Conservation (phyloP, 2,113 vertebrate species). For the Ursus arctos region DNA sequence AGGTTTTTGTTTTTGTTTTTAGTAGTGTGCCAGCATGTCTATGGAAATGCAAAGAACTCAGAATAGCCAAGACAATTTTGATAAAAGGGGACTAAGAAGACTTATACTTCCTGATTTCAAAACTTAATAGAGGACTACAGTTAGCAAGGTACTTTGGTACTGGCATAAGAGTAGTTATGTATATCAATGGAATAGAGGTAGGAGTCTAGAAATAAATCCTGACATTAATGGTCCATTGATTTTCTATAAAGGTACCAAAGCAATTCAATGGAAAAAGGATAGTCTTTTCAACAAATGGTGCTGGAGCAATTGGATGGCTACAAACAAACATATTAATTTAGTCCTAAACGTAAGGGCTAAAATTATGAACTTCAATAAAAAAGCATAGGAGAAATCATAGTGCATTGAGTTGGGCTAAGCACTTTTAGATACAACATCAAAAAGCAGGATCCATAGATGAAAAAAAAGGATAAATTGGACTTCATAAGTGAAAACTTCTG, state of each 20-base stretch:
- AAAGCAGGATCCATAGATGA: background rate
- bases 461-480: background rate
- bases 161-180: background rate
- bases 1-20: background rate
- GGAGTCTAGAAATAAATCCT: background rate
- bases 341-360: background rate
- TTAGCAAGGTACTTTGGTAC: background rate
- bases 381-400: background rate
- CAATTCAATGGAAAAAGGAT: background rate
- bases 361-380: background rate
- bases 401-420: background rate
- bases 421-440: conserved; percentile 1
- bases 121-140: background rate
- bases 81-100: background rate
- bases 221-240: background rate
- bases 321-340: background rate
- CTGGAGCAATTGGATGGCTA: background rate
- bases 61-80: background rate
- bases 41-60: background rate
- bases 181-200: background rate
- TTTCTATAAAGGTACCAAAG: conserved; percentile 5
- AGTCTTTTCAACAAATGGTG: conserved; percentile 5
- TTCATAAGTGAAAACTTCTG: conserved; percentile 39
- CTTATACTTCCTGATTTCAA: background rate
- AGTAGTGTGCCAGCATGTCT: background rate